Evolutionary conservation across 2,797 vertebrate species (phyloP), one percentile per base, ranked within the genome.

Genomic region (Cygnus olor): DNA sequence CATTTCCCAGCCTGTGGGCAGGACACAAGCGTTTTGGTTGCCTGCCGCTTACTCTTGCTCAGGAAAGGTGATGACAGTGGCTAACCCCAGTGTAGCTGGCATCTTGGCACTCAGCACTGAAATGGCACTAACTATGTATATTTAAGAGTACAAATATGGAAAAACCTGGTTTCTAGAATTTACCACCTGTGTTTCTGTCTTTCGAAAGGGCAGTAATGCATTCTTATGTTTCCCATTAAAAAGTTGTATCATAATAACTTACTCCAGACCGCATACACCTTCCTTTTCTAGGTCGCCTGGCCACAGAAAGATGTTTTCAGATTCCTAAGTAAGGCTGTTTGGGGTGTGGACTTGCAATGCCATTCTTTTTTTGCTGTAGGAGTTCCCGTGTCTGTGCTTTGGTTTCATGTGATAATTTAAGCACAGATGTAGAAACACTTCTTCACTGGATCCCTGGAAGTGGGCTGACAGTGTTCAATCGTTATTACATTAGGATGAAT

Each of bases 371-470:
- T 32, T 42, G 58, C 71, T 85, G 47, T 24, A 11, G 32, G 69
- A 88, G 68, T 72, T 95, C 47, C 64, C 5, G 2, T 60, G 69
- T 79, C 78, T 72, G 61, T 65, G 80, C 14, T 71, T 94, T 64
- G 34, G 77, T 70, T 80, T 32, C 32, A 38, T 56, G 88, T 76
- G 85, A 69, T 80, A 91, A 91, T 94, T 95, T 78, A 87, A 96
- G 95, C 89, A 86, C 53, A 32, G 84, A 56, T 84, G 89, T 81
- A 96, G 96, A 84, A 89, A 85, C 60, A 83, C 47, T 85, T 60
- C 76, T 70, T 95, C 80, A 80, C 53, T 73, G 71, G 51, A 57
- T 93, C 77, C 81, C 89, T 96, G 79, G 66, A 90, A 92, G 66
- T 49, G 89, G 80, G 77, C 88, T 81, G 77, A 77, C 79, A 81